Evolutionary conservation across 2,888 invertebrate genomes (phyloP).

Genomic region (Trisateles emortualis): DNA sequence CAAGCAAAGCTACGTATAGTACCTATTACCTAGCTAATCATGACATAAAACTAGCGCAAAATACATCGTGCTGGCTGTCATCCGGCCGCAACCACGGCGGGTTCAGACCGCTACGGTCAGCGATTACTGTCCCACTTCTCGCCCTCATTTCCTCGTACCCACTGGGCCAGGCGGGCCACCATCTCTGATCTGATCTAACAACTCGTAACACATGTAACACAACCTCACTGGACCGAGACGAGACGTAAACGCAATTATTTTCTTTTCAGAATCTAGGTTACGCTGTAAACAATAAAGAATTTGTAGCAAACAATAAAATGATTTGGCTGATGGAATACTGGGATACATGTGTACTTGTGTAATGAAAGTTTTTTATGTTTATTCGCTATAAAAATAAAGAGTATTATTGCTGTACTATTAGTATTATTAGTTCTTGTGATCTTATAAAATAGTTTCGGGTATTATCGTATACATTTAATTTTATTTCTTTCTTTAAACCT

Average conservation of each 20-base stretch:
- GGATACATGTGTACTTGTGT: slow-evolving; percentile 1
- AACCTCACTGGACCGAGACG: slow-evolving; percentile 59
- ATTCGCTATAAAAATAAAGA: too few species aligned
- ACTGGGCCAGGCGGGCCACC: slow-evolving; percentile 23
- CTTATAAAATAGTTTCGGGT: too few species aligned
- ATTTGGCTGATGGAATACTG: not conserved
- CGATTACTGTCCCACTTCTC: slow-evolving; percentile 59
- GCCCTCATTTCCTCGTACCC: slow-evolving; percentile 56
- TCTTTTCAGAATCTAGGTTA: slow-evolving; percentile 65
- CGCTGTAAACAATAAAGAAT: slow-evolving; percentile 56
- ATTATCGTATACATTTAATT: too few species aligned
- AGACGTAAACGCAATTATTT: slow-evolving; percentile 57
- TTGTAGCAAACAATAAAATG: slow-evolving; percentile 12
- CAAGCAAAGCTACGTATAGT: not conserved
- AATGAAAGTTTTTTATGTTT: not conserved
- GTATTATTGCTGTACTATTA: too few species aligned
- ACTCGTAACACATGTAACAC: slow-evolving; percentile 71
- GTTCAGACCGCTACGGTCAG: slow-evolving; percentile 35
- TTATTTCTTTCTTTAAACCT: too few species aligned
- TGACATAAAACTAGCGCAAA: not conserved
- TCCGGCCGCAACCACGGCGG: slow-evolving; percentile 21
- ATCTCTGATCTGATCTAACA: slow-evolving; percentile 66
- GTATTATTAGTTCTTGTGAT: too few species aligned
- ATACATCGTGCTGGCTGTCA: slow-evolving; percentile 12
- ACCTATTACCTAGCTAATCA: not conserved